These are phyloP conservation scores for Gallinago media DNA, from an alignment of 2,113 vertebrate species.

Conservation along the genomic window DNA sequence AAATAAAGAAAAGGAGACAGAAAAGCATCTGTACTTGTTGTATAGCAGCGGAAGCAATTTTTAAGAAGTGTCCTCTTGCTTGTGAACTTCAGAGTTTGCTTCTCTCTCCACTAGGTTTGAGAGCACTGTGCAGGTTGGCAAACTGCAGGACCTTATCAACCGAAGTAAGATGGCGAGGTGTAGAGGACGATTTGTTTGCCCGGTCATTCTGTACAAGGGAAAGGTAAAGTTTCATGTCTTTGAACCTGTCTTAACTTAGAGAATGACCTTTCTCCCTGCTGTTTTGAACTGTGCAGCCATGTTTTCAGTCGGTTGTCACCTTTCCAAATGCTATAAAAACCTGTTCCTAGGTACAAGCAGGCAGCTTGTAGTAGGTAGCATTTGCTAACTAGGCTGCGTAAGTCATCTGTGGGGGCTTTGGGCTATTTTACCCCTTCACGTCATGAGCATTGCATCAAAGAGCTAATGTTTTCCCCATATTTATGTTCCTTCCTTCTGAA, in stretches of 20 bases:
- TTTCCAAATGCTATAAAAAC: not conserved
- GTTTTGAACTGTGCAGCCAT: not conserved
- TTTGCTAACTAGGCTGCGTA: not conserved
- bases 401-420: not conserved
- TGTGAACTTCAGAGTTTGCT: not conserved
- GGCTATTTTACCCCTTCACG: not conserved
- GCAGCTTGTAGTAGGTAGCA: not conserved
- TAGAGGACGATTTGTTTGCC: conserved; percentile 95
- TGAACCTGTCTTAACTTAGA: not conserved
- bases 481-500: not conserved
- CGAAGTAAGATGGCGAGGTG: conserved; percentile 96
- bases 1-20: not conserved
- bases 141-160: conserved; percentile 93
- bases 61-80: not conserved
- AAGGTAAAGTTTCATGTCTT: conserved; percentile 82
- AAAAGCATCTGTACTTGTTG: not conserved
- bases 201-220: conserved; percentile 97
- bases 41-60: not conserved
- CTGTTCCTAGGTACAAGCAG: not conserved
- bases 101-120: conserved; percentile 83
- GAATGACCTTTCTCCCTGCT: not conserved
- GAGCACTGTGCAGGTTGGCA: conserved; percentile 90
- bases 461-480: not conserved
- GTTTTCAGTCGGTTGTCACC: not conserved
- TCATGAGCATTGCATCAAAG: not conserved